Conservation (phyloP, 2,888 invertebrate species). For the Drosophila ezoana region DNA sequence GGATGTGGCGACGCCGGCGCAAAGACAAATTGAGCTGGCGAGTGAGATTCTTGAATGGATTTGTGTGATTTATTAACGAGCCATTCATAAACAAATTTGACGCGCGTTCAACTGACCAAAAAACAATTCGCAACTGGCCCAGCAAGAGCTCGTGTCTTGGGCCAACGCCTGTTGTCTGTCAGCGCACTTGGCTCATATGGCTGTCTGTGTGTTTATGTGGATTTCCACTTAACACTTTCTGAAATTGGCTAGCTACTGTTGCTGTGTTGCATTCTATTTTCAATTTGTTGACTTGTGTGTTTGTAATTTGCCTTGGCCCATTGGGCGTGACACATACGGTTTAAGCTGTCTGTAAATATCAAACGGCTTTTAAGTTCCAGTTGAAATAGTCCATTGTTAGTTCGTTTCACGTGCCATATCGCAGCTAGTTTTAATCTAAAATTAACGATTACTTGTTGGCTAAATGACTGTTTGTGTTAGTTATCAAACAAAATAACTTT, state of each 20-base stretch:
- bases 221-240: conserved; percentile 69
- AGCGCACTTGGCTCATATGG: conserved; percentile 16
- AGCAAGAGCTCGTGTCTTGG: conserved; percentile 21
- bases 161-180: conserved; percentile 20
- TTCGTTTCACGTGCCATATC: neutral
- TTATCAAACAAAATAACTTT: neutral
- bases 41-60: conserved; percentile 55
- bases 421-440: conserved; percentile 4
- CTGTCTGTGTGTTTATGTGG: conserved; percentile 30
- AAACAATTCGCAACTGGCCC: conserved; percentile 36
- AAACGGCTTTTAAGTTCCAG: conserved; percentile 15
- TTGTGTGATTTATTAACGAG: conserved; percentile 68
- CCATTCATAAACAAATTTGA: conserved; percentile 67
- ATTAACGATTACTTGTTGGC: neutral
- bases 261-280: conserved; percentile 57
- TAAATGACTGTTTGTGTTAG: neutral
- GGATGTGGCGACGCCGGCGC: conserved; percentile 43
- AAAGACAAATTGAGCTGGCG: conserved; percentile 56
- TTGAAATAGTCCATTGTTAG: conserved; percentile 4
- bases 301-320: conserved; percentile 47
- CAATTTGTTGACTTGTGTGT: conserved; percentile 41
- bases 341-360: neutral
- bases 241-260: conserved; percentile 41
- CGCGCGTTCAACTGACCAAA: conserved; percentile 39
- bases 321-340: conserved; percentile 22